phyloP scores from a whole-genome alignment of 2,888 invertebrate species.

The Hylaea fasciaria region DNA sequence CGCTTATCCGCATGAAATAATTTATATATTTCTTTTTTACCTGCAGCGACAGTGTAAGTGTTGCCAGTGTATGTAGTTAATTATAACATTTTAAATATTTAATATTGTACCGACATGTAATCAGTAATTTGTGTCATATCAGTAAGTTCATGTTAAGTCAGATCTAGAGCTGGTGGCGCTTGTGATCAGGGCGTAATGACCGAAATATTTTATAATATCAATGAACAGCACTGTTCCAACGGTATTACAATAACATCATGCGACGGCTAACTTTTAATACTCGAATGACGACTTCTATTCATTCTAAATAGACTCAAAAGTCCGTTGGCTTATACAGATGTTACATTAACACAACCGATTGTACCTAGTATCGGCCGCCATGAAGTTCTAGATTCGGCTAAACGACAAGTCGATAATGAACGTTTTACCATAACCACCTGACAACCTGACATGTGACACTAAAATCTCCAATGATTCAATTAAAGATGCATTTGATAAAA shows the following conservation, averaged over 20 bases:
- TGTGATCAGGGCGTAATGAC: not conserved
- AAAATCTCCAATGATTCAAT: no score
- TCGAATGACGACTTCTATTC: no score
- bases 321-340: no score
- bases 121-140: constrained; percentile 16
- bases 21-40: not conserved
- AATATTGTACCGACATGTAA: constrained; percentile 5
- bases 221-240: no score
- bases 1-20: not conserved
- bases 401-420: constrained; percentile 4
- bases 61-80: constrained; percentile 4
- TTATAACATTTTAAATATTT: not conserved
- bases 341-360: no score
- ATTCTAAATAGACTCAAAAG: no score
- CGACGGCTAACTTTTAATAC: no score
- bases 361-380: not conserved
- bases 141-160: constrained; percentile 7
- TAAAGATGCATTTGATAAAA: no score
- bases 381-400: constrained; percentile 7
- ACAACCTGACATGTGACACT: not conserved
- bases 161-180: constrained; percentile 1
- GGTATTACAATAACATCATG: no score
- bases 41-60: not conserved
- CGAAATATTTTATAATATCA: no score
- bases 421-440: constrained; percentile 1